phyloP scores from a whole-genome alignment of 2,888 invertebrate genomes.

The Conchocele bisecta region DNA sequence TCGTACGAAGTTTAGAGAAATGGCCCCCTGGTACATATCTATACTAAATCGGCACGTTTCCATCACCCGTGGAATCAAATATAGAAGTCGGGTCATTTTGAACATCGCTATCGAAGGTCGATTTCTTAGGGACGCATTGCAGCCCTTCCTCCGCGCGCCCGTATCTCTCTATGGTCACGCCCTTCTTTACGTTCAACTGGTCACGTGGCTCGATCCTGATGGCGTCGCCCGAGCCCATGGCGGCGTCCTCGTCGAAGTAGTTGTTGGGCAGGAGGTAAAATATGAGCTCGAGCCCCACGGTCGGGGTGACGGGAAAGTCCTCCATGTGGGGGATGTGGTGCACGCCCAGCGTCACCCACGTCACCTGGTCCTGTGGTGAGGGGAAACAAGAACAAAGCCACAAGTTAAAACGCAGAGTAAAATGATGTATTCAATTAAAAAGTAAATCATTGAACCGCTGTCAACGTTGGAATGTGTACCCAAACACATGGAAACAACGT shows the following conservation, averaged over 20 bases:
- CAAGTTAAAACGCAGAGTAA: too few relatives aligned
- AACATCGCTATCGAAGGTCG: constrained; percentile 15
- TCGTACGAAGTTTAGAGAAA: too few relatives aligned
- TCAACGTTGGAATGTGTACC: too few relatives aligned
- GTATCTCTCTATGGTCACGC: constrained; percentile 21
- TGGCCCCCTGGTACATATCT: too few relatives aligned
- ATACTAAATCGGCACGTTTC: too few relatives aligned
- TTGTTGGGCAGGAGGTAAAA: constrained; percentile 37
- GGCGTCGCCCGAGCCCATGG: constrained; percentile 34
- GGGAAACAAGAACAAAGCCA: not conserved
- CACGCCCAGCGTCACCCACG: constrained; percentile 49
- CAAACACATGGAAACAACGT: too few relatives aligned
- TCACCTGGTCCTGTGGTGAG: constrained; percentile 43
- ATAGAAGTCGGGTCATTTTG: constrained; percentile 14
- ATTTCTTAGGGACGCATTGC: constrained; percentile 14
- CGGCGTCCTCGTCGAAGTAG: constrained; percentile 37
- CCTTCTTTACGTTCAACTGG: not conserved
- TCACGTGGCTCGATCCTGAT: constrained; percentile 27
- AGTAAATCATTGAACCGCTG: too few relatives aligned
- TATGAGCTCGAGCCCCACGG: constrained; percentile 31
- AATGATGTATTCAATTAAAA: too few relatives aligned
- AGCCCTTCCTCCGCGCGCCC: constrained; percentile 5
- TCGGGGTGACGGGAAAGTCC: constrained; percentile 43
- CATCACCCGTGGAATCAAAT: too few relatives aligned
- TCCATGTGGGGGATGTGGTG: constrained; percentile 53